phyloP scores from a whole-genome alignment of 2,888 invertebrate genomes.

The Myopa tessellatipennis region DNA sequence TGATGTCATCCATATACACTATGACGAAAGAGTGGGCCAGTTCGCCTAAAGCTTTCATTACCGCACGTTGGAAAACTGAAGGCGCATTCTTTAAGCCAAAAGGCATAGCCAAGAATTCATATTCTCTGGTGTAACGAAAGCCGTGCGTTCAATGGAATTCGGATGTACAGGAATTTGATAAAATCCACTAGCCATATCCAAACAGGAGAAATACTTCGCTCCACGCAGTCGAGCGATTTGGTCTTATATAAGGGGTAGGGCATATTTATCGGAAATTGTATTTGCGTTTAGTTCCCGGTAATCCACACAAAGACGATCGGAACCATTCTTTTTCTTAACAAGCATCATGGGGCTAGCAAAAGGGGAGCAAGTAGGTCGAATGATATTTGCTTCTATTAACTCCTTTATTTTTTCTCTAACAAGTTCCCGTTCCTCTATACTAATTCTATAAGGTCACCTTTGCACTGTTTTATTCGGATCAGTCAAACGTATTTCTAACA shows the following conservation, averaged over 20 bases:
- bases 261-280: slow-evolving; percentile 12
- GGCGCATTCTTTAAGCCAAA: slow-evolving; percentile 40
- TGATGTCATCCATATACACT: slow-evolving; percentile 44
- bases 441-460: too few species aligned
- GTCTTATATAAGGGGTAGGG: slow-evolving; percentile 33
- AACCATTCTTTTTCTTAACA: slow-evolving; percentile 30
- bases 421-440: too few species aligned
- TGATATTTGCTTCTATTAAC: too few species aligned
- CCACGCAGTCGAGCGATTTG: slow-evolving; percentile 34
- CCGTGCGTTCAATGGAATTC: slow-evolving; percentile 40
- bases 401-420: too few species aligned
- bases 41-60: slow-evolving; percentile 35
- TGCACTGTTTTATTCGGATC: too few species aligned
- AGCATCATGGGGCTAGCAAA: slow-evolving; percentile 34
- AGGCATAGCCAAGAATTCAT: slow-evolving; percentile 37
- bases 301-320: slow-evolving; percentile 36
- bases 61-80: slow-evolving; percentile 33
- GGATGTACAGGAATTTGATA: slow-evolving; percentile 32
- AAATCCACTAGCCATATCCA: slow-evolving; percentile 42
- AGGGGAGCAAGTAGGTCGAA: slow-evolving; percentile 28
- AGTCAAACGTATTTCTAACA: too few species aligned
- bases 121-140: slow-evolving; percentile 40
- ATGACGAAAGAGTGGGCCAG: slow-evolving; percentile 23
- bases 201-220: slow-evolving; percentile 10
- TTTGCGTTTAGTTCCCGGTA: slow-evolving; percentile 21